These are phyloP conservation scores for Phrynosoma blainvillii DNA, from an alignment of 2,113 vertebrate genomes.

Conservation along the genomic window DNA sequence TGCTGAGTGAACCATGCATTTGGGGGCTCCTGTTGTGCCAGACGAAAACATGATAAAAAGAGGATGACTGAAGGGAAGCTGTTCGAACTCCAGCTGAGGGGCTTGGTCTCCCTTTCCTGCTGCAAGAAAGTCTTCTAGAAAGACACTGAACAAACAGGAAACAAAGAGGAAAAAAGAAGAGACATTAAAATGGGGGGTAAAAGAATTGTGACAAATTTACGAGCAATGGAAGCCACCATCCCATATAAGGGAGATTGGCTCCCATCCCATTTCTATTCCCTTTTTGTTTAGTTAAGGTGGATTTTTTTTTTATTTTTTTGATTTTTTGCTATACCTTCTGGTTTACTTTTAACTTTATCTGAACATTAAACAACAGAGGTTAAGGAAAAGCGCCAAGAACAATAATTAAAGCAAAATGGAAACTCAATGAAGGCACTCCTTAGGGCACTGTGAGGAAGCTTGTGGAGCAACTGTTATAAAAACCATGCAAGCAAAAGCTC, in stretches of 20 bases:
- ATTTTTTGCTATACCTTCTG: too few species aligned
- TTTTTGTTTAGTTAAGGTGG: too few species aligned
- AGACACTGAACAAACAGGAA: slow-evolving; percentile 75
- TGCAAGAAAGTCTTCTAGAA: slow-evolving; percentile 91
- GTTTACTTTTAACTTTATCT: too few species aligned
- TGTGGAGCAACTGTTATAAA: too few species aligned
- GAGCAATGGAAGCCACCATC: too few species aligned
- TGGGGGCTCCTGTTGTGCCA: slow-evolving; percentile 94
- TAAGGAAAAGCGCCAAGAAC: too few species aligned
- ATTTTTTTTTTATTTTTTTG: too few species aligned
- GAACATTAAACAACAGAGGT: too few species aligned
- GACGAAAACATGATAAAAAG: slow-evolving; percentile 97
- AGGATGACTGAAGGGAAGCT: slow-evolving; percentile 94
- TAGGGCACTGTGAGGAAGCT: too few species aligned
- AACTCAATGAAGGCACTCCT: too few species aligned
- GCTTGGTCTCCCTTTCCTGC: slow-evolving; percentile 81
- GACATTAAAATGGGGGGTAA: neutral
- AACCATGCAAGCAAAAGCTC: neutral
- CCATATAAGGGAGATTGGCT: neutral
- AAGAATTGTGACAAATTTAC: neutral
- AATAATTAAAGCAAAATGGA: too few species aligned
- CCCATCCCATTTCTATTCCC: too few species aligned
- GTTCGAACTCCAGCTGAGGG: slow-evolving; percentile 96
- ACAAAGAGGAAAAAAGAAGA: neutral
- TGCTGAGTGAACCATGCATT: slow-evolving; percentile 97